Percentiles rank a stretch among this genome's conserved stretches.
Evolutionary conservation across 2,888 invertebrate species (phyloP).

Genomic region (Diabrotica balteata): DNA sequence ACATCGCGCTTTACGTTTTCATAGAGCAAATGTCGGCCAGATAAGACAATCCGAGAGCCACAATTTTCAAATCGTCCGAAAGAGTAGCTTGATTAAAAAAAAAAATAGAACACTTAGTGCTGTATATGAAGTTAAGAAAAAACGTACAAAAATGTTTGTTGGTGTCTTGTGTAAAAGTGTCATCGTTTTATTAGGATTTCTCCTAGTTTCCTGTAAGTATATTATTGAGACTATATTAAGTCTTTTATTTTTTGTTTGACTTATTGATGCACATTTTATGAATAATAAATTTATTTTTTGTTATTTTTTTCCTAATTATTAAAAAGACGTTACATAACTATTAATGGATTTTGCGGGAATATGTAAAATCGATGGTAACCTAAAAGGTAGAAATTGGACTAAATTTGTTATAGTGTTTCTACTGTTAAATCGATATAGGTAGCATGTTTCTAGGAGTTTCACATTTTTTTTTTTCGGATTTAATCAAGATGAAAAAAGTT

Average conservation of each 20-base stretch:
- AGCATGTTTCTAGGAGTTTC: not conserved
- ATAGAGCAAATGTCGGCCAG: slow-evolving; percentile 17
- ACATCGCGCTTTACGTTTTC: not conserved
- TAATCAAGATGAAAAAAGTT: no score
- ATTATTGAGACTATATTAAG: not conserved
- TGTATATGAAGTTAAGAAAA: slow-evolving; percentile 10
- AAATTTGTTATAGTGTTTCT: slow-evolving; percentile 1
- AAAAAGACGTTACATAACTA: slow-evolving; percentile 11
- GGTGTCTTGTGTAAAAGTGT: slow-evolving; percentile 10
- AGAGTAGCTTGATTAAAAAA: not conserved
- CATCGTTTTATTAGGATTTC: slow-evolving; percentile 19
- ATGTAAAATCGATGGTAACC: slow-evolving; percentile 22
- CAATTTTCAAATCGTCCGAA: slow-evolving; percentile 6
- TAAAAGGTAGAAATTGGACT: slow-evolving; percentile 10
- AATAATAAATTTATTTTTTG: slow-evolving; percentile 2
- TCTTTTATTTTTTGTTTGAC: not conserved
- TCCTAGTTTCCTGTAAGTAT: slow-evolving; percentile 24
- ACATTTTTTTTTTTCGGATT: not conserved
- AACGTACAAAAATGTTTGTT: slow-evolving; percentile 16
- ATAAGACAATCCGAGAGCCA: slow-evolving; percentile 3
- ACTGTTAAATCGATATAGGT: not conserved
- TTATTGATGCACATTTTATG: no score
- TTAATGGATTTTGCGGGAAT: not conserved
- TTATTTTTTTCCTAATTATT: no score
- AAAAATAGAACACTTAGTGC: not conserved